Base-by-base conservation (phyloP, 2,113 vertebrate genomes). In the Vireo altiloquus region DNA sequence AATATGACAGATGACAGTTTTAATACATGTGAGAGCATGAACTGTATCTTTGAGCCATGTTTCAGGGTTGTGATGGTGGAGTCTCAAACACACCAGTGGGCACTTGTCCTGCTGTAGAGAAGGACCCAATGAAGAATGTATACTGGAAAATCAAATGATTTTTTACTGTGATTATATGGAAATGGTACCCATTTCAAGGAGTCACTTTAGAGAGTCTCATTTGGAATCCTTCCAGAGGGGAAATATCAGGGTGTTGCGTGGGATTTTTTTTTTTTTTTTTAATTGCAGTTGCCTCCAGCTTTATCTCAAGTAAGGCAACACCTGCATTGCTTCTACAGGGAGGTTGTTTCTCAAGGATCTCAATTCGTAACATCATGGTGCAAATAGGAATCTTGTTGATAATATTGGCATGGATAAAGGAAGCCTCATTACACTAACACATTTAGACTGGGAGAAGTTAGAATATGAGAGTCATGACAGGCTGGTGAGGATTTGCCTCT, bases 211-310 rank as follows among this genome's bases (percentile, higher is more conserved):
- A 39, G 5, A 81, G 28, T 18, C 7, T 82, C 21, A 30, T 74
- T 60, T 70, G 52, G 33, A 57, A 46, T 28, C 10, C 31, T 91
- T 93, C 24, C 17, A n/a, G 25, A 64, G 17, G 7, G 2, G 5
- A 5, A 49, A 49, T 37, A 40, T 0, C 63, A 16, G 3, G 1
- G 1, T 12, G 10, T 16, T 11, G 4, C 1, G 7, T 7, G 10
- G 3, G 8, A 23, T 25, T 15, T 53, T 31, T 37, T 37, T 21
- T 7, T 46, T 15, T 13, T 40, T 5, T 13, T 52, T 33, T 47
- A 57, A 40, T 44, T 85, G 10, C 11, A 35, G 6, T 52, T 89
- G 3, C 30, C 14, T 77, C 11, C 3, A 42, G 6, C 6, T 61
- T 64, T 60, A 35, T 24, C 16, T 69, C 21, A 50, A 54, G 27